A percentile compares a stretch with the other conserved stretches of the same genome.
phyloP scores from a whole-genome alignment of 1,140 invertebrate genomes.

The Campoletis sonorensis region DNA sequence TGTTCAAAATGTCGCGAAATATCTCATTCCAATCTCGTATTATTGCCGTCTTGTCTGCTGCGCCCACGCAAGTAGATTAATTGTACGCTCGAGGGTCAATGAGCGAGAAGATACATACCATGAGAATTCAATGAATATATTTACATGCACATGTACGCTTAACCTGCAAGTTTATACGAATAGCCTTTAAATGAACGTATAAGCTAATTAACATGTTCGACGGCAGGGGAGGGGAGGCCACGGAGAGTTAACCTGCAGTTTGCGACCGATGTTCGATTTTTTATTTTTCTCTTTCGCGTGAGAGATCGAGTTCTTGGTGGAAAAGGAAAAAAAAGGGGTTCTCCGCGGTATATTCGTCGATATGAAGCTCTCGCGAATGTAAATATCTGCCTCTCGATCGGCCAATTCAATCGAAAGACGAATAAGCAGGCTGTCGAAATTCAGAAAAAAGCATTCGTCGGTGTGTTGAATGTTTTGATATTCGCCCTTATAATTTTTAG shows the following conservation, averaged over 20 bases:
- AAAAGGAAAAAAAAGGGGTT: background rate
- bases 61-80: constrained; percentile 42
- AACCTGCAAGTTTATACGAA: constrained; percentile 42
- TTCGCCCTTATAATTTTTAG: constrained; percentile 2
- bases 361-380: background rate
- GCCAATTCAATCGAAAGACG: background rate
- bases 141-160: constrained; percentile 23
- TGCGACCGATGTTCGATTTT: background rate
- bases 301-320: background rate
- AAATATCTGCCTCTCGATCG: background rate
- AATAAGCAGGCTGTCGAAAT: background rate
- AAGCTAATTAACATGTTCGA: constrained; percentile 52
- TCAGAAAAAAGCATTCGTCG: background rate
- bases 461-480: background rate
- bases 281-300: background rate
- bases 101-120: background rate
- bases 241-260: constrained; percentile 22
- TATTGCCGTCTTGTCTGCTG: constrained; percentile 11
- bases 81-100: constrained; percentile 31
- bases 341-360: background rate
- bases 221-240: background rate
- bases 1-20: constrained; percentile 14
- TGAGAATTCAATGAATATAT: constrained; percentile 5
- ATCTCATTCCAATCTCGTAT: constrained; percentile 27
- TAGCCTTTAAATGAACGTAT: constrained; percentile 44